Base-by-base conservation (phyloP, 1,140 invertebrate species). In the Hetaerina americana region DNA sequence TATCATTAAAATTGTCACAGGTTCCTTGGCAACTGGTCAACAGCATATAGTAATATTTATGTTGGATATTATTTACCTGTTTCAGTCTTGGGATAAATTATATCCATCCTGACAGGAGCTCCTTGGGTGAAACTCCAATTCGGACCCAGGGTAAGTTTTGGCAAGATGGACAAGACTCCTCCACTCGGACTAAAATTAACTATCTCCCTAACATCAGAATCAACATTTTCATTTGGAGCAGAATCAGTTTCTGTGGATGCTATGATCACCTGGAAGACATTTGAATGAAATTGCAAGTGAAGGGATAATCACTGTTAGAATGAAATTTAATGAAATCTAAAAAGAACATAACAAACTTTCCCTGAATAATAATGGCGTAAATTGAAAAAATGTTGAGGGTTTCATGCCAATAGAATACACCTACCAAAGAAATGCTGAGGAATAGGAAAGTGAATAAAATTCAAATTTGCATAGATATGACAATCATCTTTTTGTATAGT, bases 81-180 rank as follows among this genome's bases (percentile, higher is more conserved):
- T 5, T 57, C 40, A 57, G 15, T 57, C 40, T 10, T 57, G 22
- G 40, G 40, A 57, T 18, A 57, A 3, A 57, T 57, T 3, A 57
- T 12, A 57, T 57, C 22, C 2, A 57, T 5, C 10, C 84, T 86
- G 76, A 90, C 88, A 5, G 87, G 87, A 3, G 88, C 88, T n/a
- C 86, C 85, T 0, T 80, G 73, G 12, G 87, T 89, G 69, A 90
- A 85, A 77, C 88, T 87, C 0, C 90, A 81, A 67, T 83, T 83
- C 57, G 82, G 79, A 18, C 78, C 80, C 71, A 85, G 84, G 75
- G 66, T 78, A 49, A 84, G 77, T 74, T 78, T 79, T 76, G 85
- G 84, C 74, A 74, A 80, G 75, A 83, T 81, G 71, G 71, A 85
- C 68, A 83, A 79, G 76, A 75, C 82, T 72, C 81, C 83, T 74